These are phyloP conservation scores for Heliconius erato DNA, from an alignment of 2,888 invertebrate genomes.

Conservation along the genomic window DNA sequence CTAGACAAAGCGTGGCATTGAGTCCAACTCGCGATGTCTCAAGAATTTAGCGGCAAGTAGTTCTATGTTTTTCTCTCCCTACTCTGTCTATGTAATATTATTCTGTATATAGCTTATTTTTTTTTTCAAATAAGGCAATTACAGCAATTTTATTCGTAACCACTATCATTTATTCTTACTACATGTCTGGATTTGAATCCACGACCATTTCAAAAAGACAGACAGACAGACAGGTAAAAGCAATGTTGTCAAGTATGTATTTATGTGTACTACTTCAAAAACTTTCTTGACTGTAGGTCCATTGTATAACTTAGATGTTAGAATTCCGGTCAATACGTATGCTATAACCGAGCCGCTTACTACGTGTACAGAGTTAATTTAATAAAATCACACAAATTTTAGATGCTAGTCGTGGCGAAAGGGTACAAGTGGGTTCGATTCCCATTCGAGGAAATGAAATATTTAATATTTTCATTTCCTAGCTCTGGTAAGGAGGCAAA, in stretches of 20 bases:
- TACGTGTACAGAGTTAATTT: background rate
- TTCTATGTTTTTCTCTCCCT: too few species aligned
- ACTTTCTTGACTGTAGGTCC: background rate
- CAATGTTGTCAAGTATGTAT: background rate
- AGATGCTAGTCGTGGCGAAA: background rate
- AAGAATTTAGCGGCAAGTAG: too few species aligned
- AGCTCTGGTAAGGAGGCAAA: too few species aligned
- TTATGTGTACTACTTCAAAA: background rate
- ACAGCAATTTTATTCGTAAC: background rate
- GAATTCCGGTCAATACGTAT: conserved; percentile 7
- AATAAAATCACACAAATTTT: background rate
- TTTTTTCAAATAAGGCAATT: too few species aligned
- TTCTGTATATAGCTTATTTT: too few species aligned
- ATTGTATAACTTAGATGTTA: conserved; percentile 23
- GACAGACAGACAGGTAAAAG: background rate
- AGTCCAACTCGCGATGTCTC: too few species aligned
- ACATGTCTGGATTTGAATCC: background rate
- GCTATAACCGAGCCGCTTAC: background rate
- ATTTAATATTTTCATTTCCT: too few species aligned
- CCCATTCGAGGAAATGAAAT: background rate
- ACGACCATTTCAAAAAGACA: background rate
- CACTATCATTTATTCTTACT: background rate
- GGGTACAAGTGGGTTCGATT: background rate
- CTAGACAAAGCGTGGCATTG: too few species aligned
- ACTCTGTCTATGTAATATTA: too few species aligned